These are phyloP conservation scores for Drosophila lacertosa DNA, from an alignment of 1,140 invertebrate species.

Conservation along the genomic window DNA sequence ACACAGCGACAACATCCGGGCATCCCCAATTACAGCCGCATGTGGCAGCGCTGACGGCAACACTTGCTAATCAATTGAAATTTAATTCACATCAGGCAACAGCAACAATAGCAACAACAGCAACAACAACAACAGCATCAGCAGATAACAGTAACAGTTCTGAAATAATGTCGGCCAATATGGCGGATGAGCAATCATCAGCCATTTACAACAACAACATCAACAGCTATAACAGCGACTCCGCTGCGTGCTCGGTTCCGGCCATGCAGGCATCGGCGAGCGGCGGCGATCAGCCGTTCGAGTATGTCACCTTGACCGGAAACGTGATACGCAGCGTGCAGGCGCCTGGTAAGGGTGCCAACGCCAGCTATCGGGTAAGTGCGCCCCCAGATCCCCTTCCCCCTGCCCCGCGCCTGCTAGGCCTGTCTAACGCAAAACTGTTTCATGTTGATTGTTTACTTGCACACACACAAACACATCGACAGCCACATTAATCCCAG, in stretches of 20 bases:
- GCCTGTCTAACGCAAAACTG: not conserved
- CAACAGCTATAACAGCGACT: constrained; percentile 10
- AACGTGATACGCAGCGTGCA: constrained; percentile 83
- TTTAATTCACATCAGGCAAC: constrained; percentile 81
- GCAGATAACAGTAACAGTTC: constrained; percentile 19
- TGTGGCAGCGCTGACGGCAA: constrained; percentile 74
- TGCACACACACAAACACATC: too few species aligned
- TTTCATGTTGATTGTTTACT: constrained; percentile 25
- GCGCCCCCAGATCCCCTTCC: not conserved
- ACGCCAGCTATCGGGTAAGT: constrained; percentile 78
- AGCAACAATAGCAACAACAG: constrained; percentile 29
- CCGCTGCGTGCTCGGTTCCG: constrained; percentile 25
- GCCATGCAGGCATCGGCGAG: constrained; percentile 24
- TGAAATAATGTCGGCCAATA: constrained; percentile 60
- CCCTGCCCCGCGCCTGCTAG: not conserved
- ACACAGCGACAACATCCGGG: constrained; percentile 35
- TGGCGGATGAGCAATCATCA: constrained; percentile 71
- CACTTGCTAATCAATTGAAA: constrained; percentile 83
- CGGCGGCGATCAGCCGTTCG: constrained; percentile 64
- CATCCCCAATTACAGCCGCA: constrained; percentile 56
- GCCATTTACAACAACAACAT: constrained; percentile 8
- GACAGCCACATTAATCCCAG: not conserved
- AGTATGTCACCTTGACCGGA: constrained; percentile 81
- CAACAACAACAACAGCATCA: constrained; percentile 23
- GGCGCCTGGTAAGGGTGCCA: constrained; percentile 78